Evolutionary conservation across 2,888 invertebrate genomes (phyloP), one percentile per base, ranked within the genome.

Genomic region (Meta bourneti): DNA sequence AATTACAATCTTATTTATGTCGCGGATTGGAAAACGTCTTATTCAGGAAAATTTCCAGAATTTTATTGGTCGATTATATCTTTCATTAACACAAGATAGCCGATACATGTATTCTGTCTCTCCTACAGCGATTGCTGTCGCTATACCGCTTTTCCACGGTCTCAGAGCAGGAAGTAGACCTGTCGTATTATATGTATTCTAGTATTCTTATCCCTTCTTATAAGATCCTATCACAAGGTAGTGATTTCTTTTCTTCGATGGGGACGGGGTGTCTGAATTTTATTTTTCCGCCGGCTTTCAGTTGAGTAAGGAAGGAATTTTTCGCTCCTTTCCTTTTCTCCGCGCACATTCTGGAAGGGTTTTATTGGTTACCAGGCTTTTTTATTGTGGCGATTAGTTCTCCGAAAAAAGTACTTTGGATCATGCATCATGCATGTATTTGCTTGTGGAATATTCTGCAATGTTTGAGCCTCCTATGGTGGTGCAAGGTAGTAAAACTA

Each of bases 131-230:
- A 78, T 49, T 16, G 16, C 13, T 16, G 8, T 13, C 19, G 54
- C 78, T 80, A 79, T n/a, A 8, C 90, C 90, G 51, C 80, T 85
- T 6, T 90, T 20, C 51, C 70, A 20, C 69, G 0, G 5, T 20
- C 34, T 11, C 19, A 13, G 9, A 51, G 13, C 19, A 49, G 54
- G 11, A 20, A 11, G 80, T 48, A 61, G 74, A 90, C 80, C 90
- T 90, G 90, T 90, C 80, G 90, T 85, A 90, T 85, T 90, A 90
- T 90, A 90, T 85, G 90, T 90, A 90, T 90, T 90, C 90, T 75
- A 80, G 80, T 80, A 90, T 84, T 79, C 79, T 90, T 79, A 90
- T 85, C 90, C 81, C 74, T 71, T 79, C 70, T 85, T 85, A 90
- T 90, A 90, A 85, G 90, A 90, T 90, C 90, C 90, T 85, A 90